A percentile compares a stretch with the other conserved stretches of the same genome.
phyloP scores from a whole-genome alignment of 2,113 vertebrate genomes.

The Pristiophorus japonicus region DNA sequence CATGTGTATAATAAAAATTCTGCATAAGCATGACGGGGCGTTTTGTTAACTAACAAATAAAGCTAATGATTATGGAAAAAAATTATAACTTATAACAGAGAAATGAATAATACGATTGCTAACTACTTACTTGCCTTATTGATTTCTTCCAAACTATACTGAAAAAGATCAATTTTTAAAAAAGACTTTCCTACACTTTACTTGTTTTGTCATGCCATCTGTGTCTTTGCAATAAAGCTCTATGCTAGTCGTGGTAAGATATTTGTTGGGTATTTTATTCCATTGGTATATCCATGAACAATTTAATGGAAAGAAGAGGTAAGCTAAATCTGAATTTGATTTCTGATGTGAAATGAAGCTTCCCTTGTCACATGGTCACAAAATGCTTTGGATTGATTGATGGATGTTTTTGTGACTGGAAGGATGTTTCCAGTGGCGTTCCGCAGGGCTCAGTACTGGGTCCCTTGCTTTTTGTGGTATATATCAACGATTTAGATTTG shows the following conservation, averaged over 20 bases:
- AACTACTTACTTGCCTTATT: not conserved
- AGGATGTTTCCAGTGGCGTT: too few species aligned
- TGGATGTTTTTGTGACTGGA: too few species aligned
- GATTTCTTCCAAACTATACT: not conserved
- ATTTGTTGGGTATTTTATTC: constrained; percentile 43
- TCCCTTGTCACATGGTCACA: constrained; percentile 41
- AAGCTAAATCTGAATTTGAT: constrained; percentile 44
- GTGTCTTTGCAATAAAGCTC: constrained; percentile 42
- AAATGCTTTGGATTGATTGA: constrained; percentile 39
- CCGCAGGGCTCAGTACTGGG: too few species aligned
- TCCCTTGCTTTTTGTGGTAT: too few species aligned
- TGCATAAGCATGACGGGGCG: not conserved
- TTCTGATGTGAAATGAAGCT: constrained; percentile 45
- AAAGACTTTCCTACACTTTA: not conserved
- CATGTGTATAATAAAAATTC: not conserved
- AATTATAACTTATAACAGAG: not conserved
- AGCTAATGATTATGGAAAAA: not conserved
- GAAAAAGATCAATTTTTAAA: not conserved
- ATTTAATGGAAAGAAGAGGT: constrained; percentile 43
- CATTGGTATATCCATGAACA: constrained; percentile 39
- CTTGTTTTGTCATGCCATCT: constrained; percentile 40
- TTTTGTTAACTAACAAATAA: not conserved
- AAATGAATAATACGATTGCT: not conserved
- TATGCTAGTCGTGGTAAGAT: constrained; percentile 41
- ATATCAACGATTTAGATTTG: too few species aligned